Evolutionary conservation across 2,797 vertebrate genomes (phyloP).

Genomic region (Gymnoscopelus braueri): DNA sequence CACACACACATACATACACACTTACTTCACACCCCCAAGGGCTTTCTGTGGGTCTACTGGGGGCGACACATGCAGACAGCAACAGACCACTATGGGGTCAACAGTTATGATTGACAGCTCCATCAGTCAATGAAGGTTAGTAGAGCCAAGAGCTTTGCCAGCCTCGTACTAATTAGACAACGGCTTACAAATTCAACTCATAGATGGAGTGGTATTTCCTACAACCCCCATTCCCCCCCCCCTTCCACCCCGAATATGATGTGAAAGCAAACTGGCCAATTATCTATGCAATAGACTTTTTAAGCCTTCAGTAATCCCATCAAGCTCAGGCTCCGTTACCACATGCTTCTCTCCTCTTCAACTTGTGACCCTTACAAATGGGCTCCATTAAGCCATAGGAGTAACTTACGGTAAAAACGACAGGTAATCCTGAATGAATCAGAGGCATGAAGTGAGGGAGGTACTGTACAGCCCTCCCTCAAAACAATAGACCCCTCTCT

Average conservation of each 20-base stretch:
- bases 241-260: too few species aligned
- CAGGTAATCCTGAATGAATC: slow-evolving; percentile 38
- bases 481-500: slow-evolving; percentile 22
- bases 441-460: slow-evolving; percentile 38
- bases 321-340: too few species aligned
- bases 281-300: too few species aligned
- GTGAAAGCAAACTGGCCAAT: too few species aligned
- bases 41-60: slow-evolving; percentile 37
- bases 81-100: slow-evolving; percentile 37
- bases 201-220: too few species aligned
- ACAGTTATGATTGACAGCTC: slow-evolving; percentile 31
- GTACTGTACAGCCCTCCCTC: slow-evolving; percentile 21
- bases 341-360: too few species aligned
- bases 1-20: slow-evolving; percentile 9
- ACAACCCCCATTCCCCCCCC: too few species aligned
- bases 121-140: slow-evolving; percentile 26
- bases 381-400: not conserved
- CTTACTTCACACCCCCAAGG: slow-evolving; percentile 4
- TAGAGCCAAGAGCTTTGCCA: not conserved
- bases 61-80: slow-evolving; percentile 13
- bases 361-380: too few species aligned
- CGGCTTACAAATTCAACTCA: too few species aligned
- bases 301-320: too few species aligned
- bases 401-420: slow-evolving; percentile 52
- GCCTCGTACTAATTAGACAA: too few species aligned